Evolutionary conservation across 2,888 invertebrate species (phyloP), one percentile per base, ranked within the genome.

Genomic region (Tenodera sinensis): DNA sequence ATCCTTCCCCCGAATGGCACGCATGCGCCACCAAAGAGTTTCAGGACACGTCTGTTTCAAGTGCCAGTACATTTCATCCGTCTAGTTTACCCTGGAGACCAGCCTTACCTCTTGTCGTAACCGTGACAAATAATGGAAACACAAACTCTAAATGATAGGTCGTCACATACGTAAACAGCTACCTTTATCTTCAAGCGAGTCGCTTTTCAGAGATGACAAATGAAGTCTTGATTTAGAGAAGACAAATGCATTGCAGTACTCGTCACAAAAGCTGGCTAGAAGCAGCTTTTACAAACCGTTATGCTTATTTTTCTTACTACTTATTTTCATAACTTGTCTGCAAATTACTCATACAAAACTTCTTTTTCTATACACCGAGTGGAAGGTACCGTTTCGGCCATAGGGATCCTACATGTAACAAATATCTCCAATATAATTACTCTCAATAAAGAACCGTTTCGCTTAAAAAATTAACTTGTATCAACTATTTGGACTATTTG

Each of bases 71-170:
- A 87, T 86, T 86, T 86, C 81, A 71, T 81, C 86, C 28, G 20
- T 30, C 71, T 82, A 87, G 81, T 87, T 87, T 81, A 87, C 87
- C 83, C 14, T 30, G 34, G 83, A 83, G 83, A 82, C n/a, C n/a
- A 28, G 27, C 42, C 87, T 47, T 85, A 27, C 28, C 8, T 15
- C 85, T 7, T 54, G 28, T 85, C 42, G 27, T 85, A 54, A 25
- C 81, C 15, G 82, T 34, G n/a, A n/a, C 14, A 87, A 87, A 83
- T 87, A 87, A 87, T 87, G 87, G 85, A 54, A 86, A 86, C 20
- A 28, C 28, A 28, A 86, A 81, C 28, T 81, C 71, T 15, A 30
- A 28, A 20, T 9, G 81, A 28, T 71, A 71, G 86, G 30, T 71
- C 15, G 54, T 15, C 54, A 71, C 54, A 20, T 71, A 20, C 20